Base-by-base conservation (phyloP, 2,797 vertebrate species). In the Yasuhikotakia modesta region DNA sequence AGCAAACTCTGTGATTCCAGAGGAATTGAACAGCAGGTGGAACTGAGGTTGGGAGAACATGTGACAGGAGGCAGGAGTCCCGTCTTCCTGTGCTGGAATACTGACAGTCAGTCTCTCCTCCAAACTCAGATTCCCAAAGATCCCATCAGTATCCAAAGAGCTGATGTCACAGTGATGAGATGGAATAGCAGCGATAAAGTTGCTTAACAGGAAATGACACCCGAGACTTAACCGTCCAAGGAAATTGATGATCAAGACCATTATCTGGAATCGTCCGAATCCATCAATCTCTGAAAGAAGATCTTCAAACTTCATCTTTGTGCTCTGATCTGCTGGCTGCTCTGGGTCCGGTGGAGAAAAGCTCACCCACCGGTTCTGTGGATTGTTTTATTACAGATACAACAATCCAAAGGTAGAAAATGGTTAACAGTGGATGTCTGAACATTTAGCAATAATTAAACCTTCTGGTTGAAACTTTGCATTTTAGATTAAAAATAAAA, bases 301-400 rank as follows among this genome's bases (percentile, higher is more conserved):
- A 69, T 95, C 92, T 82, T 98, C 96, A 64, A 98, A 97, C 81
- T 85, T 92, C 95, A 97, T 98, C 11, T 70, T 89, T 48, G n/a
- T 24, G 14, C 67, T 24, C 0, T 60, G 24, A 63, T 24, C 0
- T 30, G 57, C 14, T 60, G 57, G 2, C 57, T 30, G 24, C 27
- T 27, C 27, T 27, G n/a, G 22, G 55, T 4, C 55, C 13, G 55
- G 12, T 27, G 57, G 4, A 58, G 24, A 24, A 22, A 27, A 24
- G 27, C 24, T 27, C 24, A 58, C 11, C 22, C 27, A 24, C 13
- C 7, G 6, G 19, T 24, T 27, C 27, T 58, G 22, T 27, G 57
- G 22, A 60, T 30, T 24, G 11, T 57, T 57, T 27, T 60, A 43
- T 16, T 4, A 58, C 1, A 11, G 57, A 27, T 2, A 16, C 2